Conservation (phyloP, 2,888 invertebrate species). For the Stenolophus ochropezus region DNA sequence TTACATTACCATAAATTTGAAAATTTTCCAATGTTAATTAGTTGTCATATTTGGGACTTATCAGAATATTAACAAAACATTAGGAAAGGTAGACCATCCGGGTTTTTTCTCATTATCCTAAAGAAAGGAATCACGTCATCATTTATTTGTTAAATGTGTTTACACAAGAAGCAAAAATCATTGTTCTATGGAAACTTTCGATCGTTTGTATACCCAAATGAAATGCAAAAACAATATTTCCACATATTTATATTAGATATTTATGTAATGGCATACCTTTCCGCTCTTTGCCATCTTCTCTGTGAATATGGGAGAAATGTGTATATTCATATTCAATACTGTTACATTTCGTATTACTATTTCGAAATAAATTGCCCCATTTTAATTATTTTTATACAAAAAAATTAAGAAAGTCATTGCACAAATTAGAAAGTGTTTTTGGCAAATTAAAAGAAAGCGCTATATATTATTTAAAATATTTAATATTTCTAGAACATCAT, state of each 20-base stretch:
- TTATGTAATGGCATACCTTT: conserved; percentile 11
- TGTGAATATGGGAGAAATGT: background rate
- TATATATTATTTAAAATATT: conserved; percentile 14
- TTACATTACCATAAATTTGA: background rate
- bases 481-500: background rate
- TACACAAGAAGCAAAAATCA: conserved; percentile 7
- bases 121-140: background rate
- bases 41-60: background rate
- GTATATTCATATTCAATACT: background rate
- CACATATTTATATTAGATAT: conserved; percentile 12
- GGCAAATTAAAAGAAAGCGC: conserved; percentile 41
- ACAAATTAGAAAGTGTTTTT: conserved; percentile 52
- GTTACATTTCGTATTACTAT: background rate
- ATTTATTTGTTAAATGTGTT: conserved; percentile 2
- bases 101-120: conserved; percentile 11
- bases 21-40: conserved; percentile 1
- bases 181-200: conserved; percentile 30
- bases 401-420: conserved; percentile 48
- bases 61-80: conserved; percentile 5
- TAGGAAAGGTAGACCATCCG: background rate
- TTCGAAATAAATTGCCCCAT: conserved; percentile 30
- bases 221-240: conserved; percentile 1
- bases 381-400: conserved; percentile 45
- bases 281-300: background rate
- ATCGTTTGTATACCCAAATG: conserved; percentile 9